Percentiles rank a stretch among this genome's conserved stretches.
Evolutionary conservation across 2,797 vertebrate genomes (phyloP).

Genomic region (Epinephelus coioides): DNA sequence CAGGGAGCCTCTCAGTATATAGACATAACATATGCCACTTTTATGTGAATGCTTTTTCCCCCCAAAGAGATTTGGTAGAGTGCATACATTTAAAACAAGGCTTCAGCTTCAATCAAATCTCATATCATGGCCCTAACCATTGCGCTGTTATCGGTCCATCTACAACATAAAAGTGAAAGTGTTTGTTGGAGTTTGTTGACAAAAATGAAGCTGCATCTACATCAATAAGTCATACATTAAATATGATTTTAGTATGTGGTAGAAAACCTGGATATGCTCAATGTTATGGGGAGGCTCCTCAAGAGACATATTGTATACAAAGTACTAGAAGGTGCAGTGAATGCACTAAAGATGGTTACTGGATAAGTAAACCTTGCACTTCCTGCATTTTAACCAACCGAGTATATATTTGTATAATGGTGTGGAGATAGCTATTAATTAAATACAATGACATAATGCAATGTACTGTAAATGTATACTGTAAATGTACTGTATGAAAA

Average conservation of each 20-base stretch:
- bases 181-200: not conserved
- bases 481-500: not conserved
- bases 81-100: conserved; percentile 36
- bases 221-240: not conserved
- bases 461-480: no score
- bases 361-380: not conserved
- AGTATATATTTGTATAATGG: not conserved
- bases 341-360: not conserved
- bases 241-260: not conserved
- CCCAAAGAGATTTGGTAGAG: conserved; percentile 20
- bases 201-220: conserved; percentile 1
- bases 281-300: not conserved
- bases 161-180: not conserved
- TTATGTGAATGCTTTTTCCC: conserved; percentile 33
- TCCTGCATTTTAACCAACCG: not conserved
- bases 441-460: not conserved
- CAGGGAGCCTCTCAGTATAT: conserved; percentile 55
- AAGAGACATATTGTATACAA: not conserved
- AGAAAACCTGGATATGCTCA: not conserved
- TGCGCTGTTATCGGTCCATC: not conserved
- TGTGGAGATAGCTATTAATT: not conserved
- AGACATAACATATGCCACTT: conserved; percentile 65
- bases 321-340: not conserved
- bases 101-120: conserved; percentile 19
- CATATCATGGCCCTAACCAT: conserved; percentile 17